phyloP scores from a whole-genome alignment of 1,140 invertebrate species.

The Danaus melanippus region DNA sequence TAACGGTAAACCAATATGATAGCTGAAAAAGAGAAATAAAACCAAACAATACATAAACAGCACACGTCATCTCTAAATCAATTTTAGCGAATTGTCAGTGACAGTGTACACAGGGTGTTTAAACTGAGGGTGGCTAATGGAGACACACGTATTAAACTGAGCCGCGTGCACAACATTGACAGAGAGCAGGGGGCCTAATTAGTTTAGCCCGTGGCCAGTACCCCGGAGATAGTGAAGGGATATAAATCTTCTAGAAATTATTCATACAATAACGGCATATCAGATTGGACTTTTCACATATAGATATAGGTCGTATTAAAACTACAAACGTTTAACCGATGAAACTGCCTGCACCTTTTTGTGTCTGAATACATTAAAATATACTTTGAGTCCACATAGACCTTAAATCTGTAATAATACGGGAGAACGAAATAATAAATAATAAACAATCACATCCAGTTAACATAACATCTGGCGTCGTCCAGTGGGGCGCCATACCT shows the following conservation, averaged over 20 bases:
- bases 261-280: too few relatives aligned
- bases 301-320: too few relatives aligned
- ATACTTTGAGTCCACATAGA: too few relatives aligned
- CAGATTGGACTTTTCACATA: too few relatives aligned
- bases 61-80: conserved; percentile 38
- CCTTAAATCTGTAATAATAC: too few relatives aligned
- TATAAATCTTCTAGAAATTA: conserved; percentile 17
- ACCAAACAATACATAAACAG: conserved; percentile 14
- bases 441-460: too few relatives aligned
- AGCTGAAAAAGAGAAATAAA: background rate
- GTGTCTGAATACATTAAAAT: too few relatives aligned
- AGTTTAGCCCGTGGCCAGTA: conserved; percentile 54
- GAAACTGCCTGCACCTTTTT: too few relatives aligned
- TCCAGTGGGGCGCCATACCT: conserved; percentile 41
- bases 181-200: conserved; percentile 61
- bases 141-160: conserved; percentile 65
- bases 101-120: conserved; percentile 54
- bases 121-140: conserved; percentile 66
- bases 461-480: conserved; percentile 5
- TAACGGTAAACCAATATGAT: too few relatives aligned
- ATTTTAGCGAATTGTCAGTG: conserved; percentile 64
- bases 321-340: too few relatives aligned
- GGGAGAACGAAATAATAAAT: too few relatives aligned
- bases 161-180: conserved; percentile 60
- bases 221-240: conserved; percentile 36